phyloP scores from a whole-genome alignment of 2,888 invertebrate genomes.

The Apotomis capreana region DNA sequence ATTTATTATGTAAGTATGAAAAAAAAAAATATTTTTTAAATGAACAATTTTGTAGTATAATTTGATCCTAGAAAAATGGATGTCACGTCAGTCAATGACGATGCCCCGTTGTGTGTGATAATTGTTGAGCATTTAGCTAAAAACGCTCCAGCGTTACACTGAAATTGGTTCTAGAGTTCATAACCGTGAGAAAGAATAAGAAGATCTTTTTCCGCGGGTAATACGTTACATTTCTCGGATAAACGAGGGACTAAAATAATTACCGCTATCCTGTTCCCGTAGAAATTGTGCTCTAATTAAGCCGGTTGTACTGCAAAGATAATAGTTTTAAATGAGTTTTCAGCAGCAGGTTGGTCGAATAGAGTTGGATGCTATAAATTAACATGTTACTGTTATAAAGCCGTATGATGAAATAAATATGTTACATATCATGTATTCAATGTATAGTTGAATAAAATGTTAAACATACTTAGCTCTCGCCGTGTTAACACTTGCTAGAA shows the following conservation, averaged over 20 bases:
- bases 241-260: slow-evolving; percentile 49
- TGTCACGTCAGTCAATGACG: neutral
- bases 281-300: slow-evolving; percentile 48
- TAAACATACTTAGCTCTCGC: no score
- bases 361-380: no score
- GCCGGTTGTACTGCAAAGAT: slow-evolving; percentile 44
- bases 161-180: neutral
- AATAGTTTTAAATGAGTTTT: slow-evolving; percentile 24
- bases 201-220: neutral
- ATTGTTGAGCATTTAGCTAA: slow-evolving; percentile 1
- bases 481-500: no score
- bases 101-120: neutral
- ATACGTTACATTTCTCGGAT: slow-evolving; percentile 42
- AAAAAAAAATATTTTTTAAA: no score
- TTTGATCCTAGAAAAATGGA: neutral
- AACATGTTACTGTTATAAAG: no score
- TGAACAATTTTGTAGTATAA: no score
- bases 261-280: slow-evolving; percentile 49
- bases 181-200: slow-evolving; percentile 4
- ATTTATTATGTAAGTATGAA: no score
- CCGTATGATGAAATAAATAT: no score
- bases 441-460: no score
- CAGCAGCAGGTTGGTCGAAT: neutral
- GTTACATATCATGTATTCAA: no score
- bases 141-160: slow-evolving; percentile 1